Evolutionary conservation across 1,140 invertebrate genomes (phyloP).

Genomic region (Drosophila sp.): DNA sequence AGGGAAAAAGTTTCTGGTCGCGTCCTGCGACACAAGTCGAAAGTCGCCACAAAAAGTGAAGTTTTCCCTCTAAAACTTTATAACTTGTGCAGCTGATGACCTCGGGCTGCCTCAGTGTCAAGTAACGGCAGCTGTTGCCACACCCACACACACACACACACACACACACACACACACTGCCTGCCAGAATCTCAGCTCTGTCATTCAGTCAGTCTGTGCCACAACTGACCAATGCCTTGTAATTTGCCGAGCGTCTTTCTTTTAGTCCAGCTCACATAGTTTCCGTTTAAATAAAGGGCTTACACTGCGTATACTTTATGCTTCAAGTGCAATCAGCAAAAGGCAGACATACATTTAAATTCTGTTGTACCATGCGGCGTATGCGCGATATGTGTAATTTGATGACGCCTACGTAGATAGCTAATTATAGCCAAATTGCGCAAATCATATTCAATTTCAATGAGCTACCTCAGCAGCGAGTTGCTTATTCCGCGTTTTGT

Average conservation of each 20-base stretch:
- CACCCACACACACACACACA: too few species aligned
- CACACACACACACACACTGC: too few species aligned
- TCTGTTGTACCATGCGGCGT: constrained; percentile 16
- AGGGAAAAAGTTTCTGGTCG: constrained; percentile 50
- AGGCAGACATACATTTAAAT: constrained; percentile 3
- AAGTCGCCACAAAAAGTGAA: constrained; percentile 61
- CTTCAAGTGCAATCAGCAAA: constrained; percentile 1
- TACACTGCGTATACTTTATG: not conserved
- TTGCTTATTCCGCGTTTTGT: constrained; percentile 61
- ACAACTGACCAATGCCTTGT: constrained; percentile 29
- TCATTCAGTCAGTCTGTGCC: constrained; percentile 19
- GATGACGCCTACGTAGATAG: not conserved
- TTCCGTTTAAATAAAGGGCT: not conserved
- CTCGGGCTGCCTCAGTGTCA: constrained; percentile 34
- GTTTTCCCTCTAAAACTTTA: constrained; percentile 44
- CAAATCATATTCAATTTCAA: constrained; percentile 78
- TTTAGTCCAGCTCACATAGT: not conserved
- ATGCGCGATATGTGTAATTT: constrained; percentile 71
- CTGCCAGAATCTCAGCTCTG: constrained; percentile 11
- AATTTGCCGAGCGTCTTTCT: constrained; percentile 32
- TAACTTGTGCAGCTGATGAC: constrained; percentile 38
- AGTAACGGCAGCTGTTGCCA: constrained; percentile 64
- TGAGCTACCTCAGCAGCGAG: constrained; percentile 29
- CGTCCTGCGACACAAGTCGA: constrained; percentile 27
- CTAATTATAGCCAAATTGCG: constrained; percentile 66